Evolutionary conservation across 2,113 vertebrate species (phyloP).

Genomic region (Miniopterus natalensis): DNA sequence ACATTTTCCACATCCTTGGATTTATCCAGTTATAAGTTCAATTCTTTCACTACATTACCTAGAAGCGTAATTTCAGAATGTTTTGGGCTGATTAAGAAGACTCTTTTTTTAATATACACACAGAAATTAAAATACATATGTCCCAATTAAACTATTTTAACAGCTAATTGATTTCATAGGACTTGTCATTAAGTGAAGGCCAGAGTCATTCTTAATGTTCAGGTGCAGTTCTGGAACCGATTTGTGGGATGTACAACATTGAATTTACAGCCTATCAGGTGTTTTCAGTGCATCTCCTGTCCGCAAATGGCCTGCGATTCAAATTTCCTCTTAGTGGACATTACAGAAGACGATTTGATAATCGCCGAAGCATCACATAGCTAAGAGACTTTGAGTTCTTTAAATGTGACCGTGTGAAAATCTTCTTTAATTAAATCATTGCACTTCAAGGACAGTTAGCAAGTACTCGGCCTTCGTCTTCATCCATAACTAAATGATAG

Average conservation of each 20-base stretch:
- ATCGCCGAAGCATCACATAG: conserved; percentile 87
- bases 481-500: conserved; percentile 69
- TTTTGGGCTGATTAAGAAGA: conserved; percentile 51
- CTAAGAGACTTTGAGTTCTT: conserved; percentile 84
- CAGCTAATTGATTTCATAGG: conserved; percentile 80
- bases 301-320: conserved; percentile 85
- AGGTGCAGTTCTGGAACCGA: conserved; percentile 79
- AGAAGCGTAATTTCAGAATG: conserved; percentile 70
- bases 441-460: conserved; percentile 84
- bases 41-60: conserved; percentile 76
- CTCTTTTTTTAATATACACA: conserved; percentile 68
- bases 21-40: conserved; percentile 62
- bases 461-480: conserved; percentile 73
- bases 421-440: conserved; percentile 86
- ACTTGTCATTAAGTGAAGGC: conserved; percentile 77
- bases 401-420: conserved; percentile 80
- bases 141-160: conserved; percentile 84
- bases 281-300: conserved; percentile 79
- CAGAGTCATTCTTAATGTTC: conserved; percentile 78
- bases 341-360: conserved; percentile 85
- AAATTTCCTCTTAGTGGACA: conserved; percentile 80
- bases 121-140: conserved; percentile 80
- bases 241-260: conserved; percentile 60
- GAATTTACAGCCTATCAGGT: conserved; percentile 83
- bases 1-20: conserved; percentile 76